Percentiles rank a stretch among this genome's conserved stretches.
These are phyloP conservation scores for Carcharodon carcharias DNA, from an alignment of 2,797 vertebrate genomes.

Conservation along the genomic window DNA sequence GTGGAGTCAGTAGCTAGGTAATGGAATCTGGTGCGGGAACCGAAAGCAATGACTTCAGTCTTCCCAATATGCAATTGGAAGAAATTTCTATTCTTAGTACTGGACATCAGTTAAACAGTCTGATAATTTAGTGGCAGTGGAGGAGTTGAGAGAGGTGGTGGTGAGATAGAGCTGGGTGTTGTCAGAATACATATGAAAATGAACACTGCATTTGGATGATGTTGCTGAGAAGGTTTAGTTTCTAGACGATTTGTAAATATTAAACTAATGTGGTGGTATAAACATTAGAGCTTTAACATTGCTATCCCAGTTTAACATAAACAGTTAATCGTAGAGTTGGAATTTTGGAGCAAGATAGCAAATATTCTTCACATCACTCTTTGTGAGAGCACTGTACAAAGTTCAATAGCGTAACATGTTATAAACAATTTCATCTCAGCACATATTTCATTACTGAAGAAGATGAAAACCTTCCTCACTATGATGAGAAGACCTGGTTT, in stretches of 20 bases:
- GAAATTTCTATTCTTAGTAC: too few relatives aligned
- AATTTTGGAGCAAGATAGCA: not conserved
- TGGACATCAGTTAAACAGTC: too few relatives aligned
- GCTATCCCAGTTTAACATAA: not conserved
- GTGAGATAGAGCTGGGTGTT: too few relatives aligned
- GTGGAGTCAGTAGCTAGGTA: too few relatives aligned
- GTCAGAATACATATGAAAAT: too few relatives aligned
- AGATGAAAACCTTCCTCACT: constrained; percentile 84
- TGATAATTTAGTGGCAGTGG: too few relatives aligned
- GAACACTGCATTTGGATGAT: too few relatives aligned
- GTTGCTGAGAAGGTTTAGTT: not conserved
- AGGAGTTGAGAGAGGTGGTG: too few relatives aligned
- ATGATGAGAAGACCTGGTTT: constrained; percentile 93
- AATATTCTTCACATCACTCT: not conserved
- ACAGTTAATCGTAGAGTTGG: not conserved
- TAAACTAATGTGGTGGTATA: not conserved
- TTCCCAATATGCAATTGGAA: too few relatives aligned
- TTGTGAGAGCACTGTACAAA: not conserved
- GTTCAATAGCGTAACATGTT: not conserved
- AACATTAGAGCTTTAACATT: not conserved
- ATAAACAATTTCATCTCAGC: constrained; percentile 50
- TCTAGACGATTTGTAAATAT: not conserved
- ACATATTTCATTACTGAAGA: constrained; percentile 80
- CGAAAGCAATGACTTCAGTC: too few relatives aligned
- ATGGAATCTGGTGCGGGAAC: too few relatives aligned